A percentile compares a stretch with the other conserved stretches of the same genome.
Conservation (phyloP, 2,113 vertebrate species). For the Mormyrus lacerda region DNA sequence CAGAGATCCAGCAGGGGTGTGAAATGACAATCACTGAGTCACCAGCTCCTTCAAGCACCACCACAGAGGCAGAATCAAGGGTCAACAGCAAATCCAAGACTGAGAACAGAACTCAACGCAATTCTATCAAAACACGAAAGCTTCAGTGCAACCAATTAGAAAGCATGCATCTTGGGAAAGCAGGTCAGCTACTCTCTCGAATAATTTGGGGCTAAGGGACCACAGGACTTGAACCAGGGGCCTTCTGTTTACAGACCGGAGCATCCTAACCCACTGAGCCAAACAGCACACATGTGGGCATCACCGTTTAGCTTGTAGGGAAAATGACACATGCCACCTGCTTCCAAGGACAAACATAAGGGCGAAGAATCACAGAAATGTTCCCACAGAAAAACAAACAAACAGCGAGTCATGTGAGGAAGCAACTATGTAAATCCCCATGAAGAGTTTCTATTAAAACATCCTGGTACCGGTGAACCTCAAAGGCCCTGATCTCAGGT, state of each 20-base stretch:
- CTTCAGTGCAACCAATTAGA: background rate
- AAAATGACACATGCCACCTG: background rate
- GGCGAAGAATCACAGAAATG: background rate
- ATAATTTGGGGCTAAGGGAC: background rate
- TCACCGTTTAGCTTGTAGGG: background rate
- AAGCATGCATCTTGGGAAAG: background rate
- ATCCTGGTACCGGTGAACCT: constrained; percentile 49
- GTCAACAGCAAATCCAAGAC: background rate
- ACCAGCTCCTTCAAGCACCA: background rate
- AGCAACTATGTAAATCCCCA: background rate
- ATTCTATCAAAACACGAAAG: background rate
- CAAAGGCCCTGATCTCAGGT: constrained; percentile 25
- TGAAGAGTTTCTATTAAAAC: constrained; percentile 35
- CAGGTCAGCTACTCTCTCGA: background rate
- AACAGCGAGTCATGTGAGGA: background rate
- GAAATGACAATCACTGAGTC: background rate
- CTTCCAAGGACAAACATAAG: background rate
- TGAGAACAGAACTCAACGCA: background rate
- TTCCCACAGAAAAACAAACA: background rate
- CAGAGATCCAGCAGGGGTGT: background rate
- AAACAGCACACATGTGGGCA: background rate
- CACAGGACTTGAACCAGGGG: background rate
- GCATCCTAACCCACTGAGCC: background rate
- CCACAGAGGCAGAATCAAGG: background rate
- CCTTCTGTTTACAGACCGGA: background rate